Conservation (phyloP, 2,888 invertebrate species). For the Drosophila parthenogenetica region DNA sequence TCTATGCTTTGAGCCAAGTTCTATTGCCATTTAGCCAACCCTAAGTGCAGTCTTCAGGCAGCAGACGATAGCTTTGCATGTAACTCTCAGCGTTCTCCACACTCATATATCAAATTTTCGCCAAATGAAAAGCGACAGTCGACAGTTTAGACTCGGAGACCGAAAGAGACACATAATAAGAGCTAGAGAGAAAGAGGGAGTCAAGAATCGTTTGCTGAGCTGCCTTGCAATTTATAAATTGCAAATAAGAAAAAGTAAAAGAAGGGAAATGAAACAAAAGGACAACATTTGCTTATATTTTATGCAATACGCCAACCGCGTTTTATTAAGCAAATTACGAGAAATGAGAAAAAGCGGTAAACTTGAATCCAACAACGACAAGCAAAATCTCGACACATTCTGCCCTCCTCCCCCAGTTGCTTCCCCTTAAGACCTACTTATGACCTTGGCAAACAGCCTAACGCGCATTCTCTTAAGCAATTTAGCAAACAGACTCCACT, state of each 20-base stretch:
- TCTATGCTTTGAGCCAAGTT: constrained; percentile 6
- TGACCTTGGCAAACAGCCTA: constrained; percentile 79
- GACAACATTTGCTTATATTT: constrained; percentile 72
- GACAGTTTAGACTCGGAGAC: constrained; percentile 42
- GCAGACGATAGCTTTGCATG: constrained; percentile 9
- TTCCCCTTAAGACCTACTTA: constrained; percentile 71
- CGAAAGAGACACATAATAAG: constrained; percentile 21
- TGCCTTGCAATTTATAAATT: constrained; percentile 60
- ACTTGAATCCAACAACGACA: constrained; percentile 26
- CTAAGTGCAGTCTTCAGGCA: constrained; percentile 46
- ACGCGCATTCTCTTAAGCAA: constrained; percentile 75
- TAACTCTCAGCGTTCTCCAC: constrained; percentile 10
- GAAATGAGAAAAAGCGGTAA: constrained; percentile 46
- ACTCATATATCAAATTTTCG: constrained; percentile 61
- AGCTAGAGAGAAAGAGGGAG: constrained; percentile 15
- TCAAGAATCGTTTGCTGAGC: constrained; percentile 39
- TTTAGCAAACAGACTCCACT: constrained; percentile 76
- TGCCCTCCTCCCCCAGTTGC: neutral
- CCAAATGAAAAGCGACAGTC: constrained; percentile 74
- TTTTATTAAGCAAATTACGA: constrained; percentile 79
- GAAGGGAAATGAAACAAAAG: constrained; percentile 36
- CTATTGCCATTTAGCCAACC: constrained; percentile 53
- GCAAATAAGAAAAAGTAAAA: constrained; percentile 16
- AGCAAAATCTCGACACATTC: constrained; percentile 61
- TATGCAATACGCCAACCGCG: constrained; percentile 81